Conservation (phyloP, 2,113 vertebrate species). For the Apaloderma vittatum region DNA sequence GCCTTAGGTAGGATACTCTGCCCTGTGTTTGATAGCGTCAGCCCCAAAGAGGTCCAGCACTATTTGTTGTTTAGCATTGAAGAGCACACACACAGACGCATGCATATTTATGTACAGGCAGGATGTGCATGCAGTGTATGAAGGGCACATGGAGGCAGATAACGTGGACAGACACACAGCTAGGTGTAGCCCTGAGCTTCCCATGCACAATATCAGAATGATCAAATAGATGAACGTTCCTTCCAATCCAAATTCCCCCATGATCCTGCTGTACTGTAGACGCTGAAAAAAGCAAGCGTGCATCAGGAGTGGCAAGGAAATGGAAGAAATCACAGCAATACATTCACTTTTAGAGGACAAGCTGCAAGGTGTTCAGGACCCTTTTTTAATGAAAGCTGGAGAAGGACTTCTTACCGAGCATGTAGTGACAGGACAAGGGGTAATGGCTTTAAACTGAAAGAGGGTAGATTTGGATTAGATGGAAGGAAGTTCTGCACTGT, state of each 20-base stretch:
- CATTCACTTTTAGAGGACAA: neutral
- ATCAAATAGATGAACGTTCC: neutral
- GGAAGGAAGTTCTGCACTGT: too few relatives aligned
- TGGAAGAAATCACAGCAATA: neutral
- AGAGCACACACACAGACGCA: fast-evolving
- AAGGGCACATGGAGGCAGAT: neutral
- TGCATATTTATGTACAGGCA: too few relatives aligned
- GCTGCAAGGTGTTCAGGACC: fast-evolving
- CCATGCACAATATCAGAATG: fast-evolving
- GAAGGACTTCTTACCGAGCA: neutral
- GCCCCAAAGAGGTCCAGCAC: neutral
- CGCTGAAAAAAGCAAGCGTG: neutral
- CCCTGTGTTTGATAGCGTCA: neutral
- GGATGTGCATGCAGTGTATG: fast-evolving
- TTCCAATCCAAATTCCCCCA: neutral
- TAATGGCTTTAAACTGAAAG: too few relatives aligned
- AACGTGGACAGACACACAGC: neutral
- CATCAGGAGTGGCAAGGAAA: neutral
- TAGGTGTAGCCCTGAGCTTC: neutral
- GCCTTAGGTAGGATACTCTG: fast-evolving
- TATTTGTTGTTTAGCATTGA: neutral
- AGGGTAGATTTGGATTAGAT: too few relatives aligned
- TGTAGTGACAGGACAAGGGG: neutral
- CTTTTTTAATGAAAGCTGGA: neutral
- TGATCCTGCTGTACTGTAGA: neutral